Percentiles rank a stretch among this genome's conserved stretches.
Conservation (phyloP, 2,888 invertebrate genomes). For the Clistopyga incitator region DNA sequence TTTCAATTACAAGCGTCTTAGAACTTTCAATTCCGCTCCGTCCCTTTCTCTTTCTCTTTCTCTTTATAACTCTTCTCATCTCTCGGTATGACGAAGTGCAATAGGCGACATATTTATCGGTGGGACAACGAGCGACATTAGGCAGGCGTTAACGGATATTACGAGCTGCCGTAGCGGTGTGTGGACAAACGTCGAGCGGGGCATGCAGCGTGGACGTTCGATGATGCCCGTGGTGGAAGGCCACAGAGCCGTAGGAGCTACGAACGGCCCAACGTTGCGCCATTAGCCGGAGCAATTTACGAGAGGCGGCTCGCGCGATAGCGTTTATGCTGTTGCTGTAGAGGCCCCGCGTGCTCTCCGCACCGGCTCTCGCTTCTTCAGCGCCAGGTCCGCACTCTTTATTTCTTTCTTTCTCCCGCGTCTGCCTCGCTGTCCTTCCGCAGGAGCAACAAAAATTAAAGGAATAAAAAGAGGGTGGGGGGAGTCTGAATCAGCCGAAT, state of each 20-base stretch:
- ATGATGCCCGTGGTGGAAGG: constrained; percentile 26
- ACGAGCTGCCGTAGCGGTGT: constrained; percentile 70
- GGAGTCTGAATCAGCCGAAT: constrained; percentile 27
- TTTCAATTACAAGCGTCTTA: background rate
- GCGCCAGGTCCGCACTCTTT: constrained; percentile 12
- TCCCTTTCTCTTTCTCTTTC: background rate
- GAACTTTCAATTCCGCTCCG: constrained; percentile 11
- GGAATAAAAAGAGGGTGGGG: background rate
- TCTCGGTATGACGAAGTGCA: constrained; percentile 54
- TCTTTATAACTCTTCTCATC: constrained; percentile 14
- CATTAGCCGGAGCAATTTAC: constrained; percentile 80
- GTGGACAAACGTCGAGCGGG: constrained; percentile 77
- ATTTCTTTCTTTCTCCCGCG: constrained; percentile 23
- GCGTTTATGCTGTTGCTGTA: constrained; percentile 67
- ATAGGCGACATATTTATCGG: constrained; percentile 80
- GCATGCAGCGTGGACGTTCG: constrained; percentile 18
- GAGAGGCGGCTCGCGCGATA: constrained; percentile 70
- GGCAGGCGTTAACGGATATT: constrained; percentile 77
- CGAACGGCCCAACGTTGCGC: constrained; percentile 70
- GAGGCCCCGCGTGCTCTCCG: constrained; percentile 47
- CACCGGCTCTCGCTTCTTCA: constrained; percentile 37
- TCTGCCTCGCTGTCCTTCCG: constrained; percentile 13
- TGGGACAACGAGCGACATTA: constrained; percentile 76
- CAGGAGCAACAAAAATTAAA: constrained; percentile 2
- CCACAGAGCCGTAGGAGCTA: constrained; percentile 32